A percentile compares a stretch with the other conserved stretches of the same genome.
These are phyloP conservation scores for Drosophila picticornis DNA, from an alignment of 2,888 invertebrate genomes.

Conservation along the genomic window DNA sequence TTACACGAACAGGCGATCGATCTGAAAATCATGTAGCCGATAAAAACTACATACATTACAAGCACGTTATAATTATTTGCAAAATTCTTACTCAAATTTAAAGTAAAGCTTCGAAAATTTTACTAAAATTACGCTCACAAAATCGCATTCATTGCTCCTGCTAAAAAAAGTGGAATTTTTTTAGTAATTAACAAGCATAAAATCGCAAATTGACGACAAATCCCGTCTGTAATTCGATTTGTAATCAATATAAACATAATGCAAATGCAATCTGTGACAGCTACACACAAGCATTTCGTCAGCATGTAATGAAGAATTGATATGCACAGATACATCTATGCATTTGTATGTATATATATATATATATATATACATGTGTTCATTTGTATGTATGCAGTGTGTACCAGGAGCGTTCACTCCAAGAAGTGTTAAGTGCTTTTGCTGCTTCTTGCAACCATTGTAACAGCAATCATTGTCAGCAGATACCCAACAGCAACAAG, in stretches of 20 bases:
- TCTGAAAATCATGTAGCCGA: neutral
- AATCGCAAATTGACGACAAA: constrained; percentile 51
- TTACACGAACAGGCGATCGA: neutral
- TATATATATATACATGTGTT: neutral
- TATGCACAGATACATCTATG: constrained; percentile 11
- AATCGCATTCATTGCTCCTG: neutral
- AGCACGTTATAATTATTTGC: neutral
- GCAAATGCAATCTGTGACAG: constrained; percentile 66
- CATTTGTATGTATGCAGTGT: constrained; percentile 31
- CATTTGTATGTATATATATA: constrained; percentile 6
- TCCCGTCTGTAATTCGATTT: constrained; percentile 52
- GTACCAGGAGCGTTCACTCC: constrained; percentile 27
- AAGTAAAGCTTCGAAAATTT: neutral
- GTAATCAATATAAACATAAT: constrained; percentile 62
- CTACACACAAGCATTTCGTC: constrained; percentile 55
- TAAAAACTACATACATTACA: neutral
- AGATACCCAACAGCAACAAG: constrained; percentile 54
- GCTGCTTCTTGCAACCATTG: constrained; percentile 58
- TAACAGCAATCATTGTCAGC: constrained; percentile 75
- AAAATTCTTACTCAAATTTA: neutral
- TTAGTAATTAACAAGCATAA: constrained; percentile 31
- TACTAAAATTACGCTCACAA: too few relatives aligned
- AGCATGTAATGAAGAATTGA: constrained; percentile 40
- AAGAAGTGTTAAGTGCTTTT: constrained; percentile 77
- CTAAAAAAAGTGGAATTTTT: neutral